Evolutionary conservation across 2,113 vertebrate species (phyloP).

Genomic region (Lasiurus cinereus): DNA sequence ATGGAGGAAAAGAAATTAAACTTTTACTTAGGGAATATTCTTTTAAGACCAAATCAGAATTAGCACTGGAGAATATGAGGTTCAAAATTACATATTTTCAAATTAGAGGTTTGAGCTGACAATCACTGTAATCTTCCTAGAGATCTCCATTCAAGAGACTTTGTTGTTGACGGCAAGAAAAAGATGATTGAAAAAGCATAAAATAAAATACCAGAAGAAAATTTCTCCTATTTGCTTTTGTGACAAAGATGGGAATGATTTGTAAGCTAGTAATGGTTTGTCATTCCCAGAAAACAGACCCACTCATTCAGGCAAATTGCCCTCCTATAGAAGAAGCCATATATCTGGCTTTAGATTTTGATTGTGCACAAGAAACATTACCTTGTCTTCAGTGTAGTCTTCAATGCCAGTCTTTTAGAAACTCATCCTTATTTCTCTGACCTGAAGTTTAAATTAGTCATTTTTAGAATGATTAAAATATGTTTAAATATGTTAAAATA

Average conservation of each 20-base stretch:
- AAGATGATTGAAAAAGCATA: neutral
- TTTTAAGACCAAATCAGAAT: neutral
- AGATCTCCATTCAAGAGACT: neutral
- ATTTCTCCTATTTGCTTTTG: neutral
- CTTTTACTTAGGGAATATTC: neutral
- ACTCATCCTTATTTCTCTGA: neutral
- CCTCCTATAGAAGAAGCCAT: neutral
- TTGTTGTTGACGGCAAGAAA: neutral
- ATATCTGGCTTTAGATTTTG: neutral
- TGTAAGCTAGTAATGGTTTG: neutral
- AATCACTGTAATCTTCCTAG: neutral
- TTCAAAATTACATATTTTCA: neutral
- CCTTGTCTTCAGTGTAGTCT: neutral
- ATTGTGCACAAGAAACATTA: neutral
- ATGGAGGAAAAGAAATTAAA: neutral
- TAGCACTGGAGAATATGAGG: neutral
- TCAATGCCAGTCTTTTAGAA: neutral
- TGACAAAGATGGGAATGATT: neutral
- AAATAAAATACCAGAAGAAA: neutral
- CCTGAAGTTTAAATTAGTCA: conserved; percentile 43
- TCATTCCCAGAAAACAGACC: neutral
- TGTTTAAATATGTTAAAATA: neutral
- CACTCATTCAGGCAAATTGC: conserved; percentile 3
- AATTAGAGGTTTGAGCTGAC: neutral
- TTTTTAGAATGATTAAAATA: conserved; percentile 47